phyloP scores from a whole-genome alignment of 1,140 invertebrate genomes.

The Drosophila fuyamai region DNA sequence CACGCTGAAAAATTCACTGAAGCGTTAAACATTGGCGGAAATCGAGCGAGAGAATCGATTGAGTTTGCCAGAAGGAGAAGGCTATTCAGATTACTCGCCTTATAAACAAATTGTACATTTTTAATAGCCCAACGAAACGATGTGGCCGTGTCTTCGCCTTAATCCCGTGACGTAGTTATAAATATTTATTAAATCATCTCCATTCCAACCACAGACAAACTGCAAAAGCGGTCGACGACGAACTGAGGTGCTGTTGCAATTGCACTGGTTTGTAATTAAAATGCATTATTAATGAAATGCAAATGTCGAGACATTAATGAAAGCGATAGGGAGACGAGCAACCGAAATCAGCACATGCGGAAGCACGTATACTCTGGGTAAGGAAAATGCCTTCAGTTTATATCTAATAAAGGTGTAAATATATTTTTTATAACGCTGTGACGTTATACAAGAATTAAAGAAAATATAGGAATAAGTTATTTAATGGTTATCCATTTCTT shows the following conservation, averaged over 20 bases:
- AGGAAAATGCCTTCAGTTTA: background rate
- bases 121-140: conserved; percentile 23
- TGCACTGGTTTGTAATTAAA: conserved; percentile 50
- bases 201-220: conserved; percentile 42
- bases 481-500: no score
- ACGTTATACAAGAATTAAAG: no score
- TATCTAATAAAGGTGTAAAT: background rate
- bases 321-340: conserved; percentile 17
- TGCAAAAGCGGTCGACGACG: conserved; percentile 12
- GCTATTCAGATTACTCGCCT: conserved; percentile 1
- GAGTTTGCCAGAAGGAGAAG: conserved; percentile 2
- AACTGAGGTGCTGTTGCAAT: conserved; percentile 23
- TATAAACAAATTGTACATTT: conserved; percentile 38
- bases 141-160: conserved; percentile 16
- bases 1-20: conserved; percentile 44
- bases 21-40: conserved; percentile 54
- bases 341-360: background rate
- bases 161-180: conserved; percentile 37
- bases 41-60: conserved; percentile 50
- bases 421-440: background rate
- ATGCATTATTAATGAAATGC: conserved; percentile 66
- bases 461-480: no score
- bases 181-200: conserved; percentile 61
- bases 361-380: background rate
- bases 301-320: conserved; percentile 54